phyloP scores from a whole-genome alignment of 2,888 invertebrate genomes.

The Helicoverpa assulta region DNA sequence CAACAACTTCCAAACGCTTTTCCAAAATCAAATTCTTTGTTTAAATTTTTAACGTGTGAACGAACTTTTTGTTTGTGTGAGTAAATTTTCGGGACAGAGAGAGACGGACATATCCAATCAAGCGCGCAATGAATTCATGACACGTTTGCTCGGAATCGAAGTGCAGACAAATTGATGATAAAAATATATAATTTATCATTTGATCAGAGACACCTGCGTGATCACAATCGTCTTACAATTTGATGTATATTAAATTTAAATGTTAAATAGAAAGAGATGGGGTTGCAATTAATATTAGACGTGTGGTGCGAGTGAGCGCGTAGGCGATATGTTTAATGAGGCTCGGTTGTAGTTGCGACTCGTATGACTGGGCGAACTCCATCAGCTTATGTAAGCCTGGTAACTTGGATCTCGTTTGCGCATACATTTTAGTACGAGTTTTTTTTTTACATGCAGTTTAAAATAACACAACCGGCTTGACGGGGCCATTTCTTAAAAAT shows the following conservation, averaged over 20 bases:
- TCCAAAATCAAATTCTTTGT: conserved; percentile 70
- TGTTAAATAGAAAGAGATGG: conserved; percentile 79
- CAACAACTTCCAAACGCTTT: conserved; percentile 69
- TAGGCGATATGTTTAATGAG: conserved; percentile 80
- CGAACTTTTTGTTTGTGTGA: conserved; percentile 70
- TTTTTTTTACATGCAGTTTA: conserved; percentile 79
- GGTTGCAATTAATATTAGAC: conserved; percentile 75
- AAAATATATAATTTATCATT: conserved; percentile 67
- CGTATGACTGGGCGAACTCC: conserved; percentile 77
- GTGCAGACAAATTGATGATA: conserved; percentile 72
- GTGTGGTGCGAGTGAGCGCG: conserved; percentile 72
- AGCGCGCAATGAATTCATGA: conserved; percentile 65
- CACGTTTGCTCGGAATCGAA: conserved; percentile 68
- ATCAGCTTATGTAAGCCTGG: conserved; percentile 82
- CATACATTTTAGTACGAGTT: conserved; percentile 87
- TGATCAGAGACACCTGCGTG: conserved; percentile 63
- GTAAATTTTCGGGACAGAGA: conserved; percentile 66
- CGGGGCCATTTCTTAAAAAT: conserved; percentile 83
- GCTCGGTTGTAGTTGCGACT: conserved; percentile 73
- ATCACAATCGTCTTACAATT: conserved; percentile 59
- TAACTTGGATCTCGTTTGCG: conserved; percentile 86
- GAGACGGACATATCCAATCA: conserved; percentile 58
- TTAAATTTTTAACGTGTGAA: conserved; percentile 71
- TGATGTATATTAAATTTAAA: conserved; percentile 66
- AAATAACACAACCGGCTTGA: conserved; percentile 86